Evolutionary conservation across 2,797 vertebrate genomes (phyloP), one percentile per base, ranked within the genome.

Genomic region (Sebastes jordani): DNA sequence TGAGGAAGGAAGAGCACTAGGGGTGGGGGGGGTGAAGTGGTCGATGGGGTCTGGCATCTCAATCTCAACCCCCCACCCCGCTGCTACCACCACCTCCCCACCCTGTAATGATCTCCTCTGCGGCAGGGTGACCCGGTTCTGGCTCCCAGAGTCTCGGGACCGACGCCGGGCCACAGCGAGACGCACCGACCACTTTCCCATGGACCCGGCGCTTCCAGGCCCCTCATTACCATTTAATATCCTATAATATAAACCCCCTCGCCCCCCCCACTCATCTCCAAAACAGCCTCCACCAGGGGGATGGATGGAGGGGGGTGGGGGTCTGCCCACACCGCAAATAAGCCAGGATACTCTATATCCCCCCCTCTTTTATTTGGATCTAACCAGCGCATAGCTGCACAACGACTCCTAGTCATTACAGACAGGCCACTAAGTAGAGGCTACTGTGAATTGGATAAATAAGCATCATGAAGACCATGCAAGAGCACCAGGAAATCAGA

Each of bases 201-300:
- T 94, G 91, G 91, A 90, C 90, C 84, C 81, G 22, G 81, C 52
- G 71, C 88, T 94, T 91, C 76, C 80, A 95, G 92, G 81, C 93
- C 95, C 93, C 80, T 96, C 92, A 96, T 96, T 96, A 96, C 92
- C 74, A 88, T 94, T 95, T 96, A 95, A 96, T 95, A 96, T 95
- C 92, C 94, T 92, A 95, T 95, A 95, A 96, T 96, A 95, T 92
- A 94, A 85, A 78, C 77, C 89, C 82, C 68, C 69, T 25, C 71
- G 61, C 78, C 80, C 87, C 74, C 49, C 72, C 55, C 82, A 88
- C 80, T 86, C 85, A 86, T 84, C 80, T 88, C 80, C 88, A 91
- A 91, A 92, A 91, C 89, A 91, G 86, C 92, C 93, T 93, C 86
- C 90, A 89, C 82, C 73, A 88, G 87, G 73, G 82, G 76, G 77